These are phyloP conservation scores for Mycteria americana DNA, from an alignment of 2,797 vertebrate species.

Conservation along the genomic window DNA sequence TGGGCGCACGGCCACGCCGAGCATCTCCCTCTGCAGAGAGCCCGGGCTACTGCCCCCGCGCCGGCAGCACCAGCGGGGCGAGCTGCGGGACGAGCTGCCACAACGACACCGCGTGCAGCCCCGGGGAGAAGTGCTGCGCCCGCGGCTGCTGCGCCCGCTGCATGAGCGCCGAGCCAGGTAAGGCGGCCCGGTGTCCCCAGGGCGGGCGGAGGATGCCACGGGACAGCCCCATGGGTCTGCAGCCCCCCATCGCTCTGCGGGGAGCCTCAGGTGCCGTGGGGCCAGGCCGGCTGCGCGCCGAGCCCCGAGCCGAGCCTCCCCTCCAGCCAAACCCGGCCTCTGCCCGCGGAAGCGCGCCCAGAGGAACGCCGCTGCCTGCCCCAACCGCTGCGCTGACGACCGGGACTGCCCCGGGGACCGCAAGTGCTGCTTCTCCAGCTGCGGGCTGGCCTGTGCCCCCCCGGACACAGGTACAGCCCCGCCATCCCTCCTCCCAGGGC, in stretches of 20 bases:
- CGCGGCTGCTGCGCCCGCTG: neutral
- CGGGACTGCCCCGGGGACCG: neutral
- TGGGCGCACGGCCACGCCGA: rapidly evolving
- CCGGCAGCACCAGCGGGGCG: rapidly evolving
- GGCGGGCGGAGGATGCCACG: neutral
- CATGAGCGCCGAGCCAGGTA: neutral
- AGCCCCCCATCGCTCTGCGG: rapidly evolving
- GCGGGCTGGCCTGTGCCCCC: neutral
- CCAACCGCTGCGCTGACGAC: neutral
- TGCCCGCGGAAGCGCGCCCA: neutral
- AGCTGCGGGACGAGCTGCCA: neutral
- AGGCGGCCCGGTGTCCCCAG: neutral
- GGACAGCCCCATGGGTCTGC: neutral
- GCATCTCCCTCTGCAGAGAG: neutral
- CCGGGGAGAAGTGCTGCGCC: conserved; percentile 7
- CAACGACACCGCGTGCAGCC: neutral
- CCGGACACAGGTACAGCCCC: neutral
- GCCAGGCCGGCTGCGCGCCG: neutral
- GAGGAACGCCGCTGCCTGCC: neutral
- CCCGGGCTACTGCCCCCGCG: neutral
- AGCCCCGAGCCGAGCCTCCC: neutral
- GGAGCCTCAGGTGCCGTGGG: rapidly evolving
- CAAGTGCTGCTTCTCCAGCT: conserved; percentile 52
- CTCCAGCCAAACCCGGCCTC: neutral
- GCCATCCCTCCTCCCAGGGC: rapidly evolving